A percentile compares a stretch with the other conserved stretches of the same genome.
Evolutionary conservation across 2,797 vertebrate species (phyloP).

Genomic region (Typhlichthys eigenmanni): DNA sequence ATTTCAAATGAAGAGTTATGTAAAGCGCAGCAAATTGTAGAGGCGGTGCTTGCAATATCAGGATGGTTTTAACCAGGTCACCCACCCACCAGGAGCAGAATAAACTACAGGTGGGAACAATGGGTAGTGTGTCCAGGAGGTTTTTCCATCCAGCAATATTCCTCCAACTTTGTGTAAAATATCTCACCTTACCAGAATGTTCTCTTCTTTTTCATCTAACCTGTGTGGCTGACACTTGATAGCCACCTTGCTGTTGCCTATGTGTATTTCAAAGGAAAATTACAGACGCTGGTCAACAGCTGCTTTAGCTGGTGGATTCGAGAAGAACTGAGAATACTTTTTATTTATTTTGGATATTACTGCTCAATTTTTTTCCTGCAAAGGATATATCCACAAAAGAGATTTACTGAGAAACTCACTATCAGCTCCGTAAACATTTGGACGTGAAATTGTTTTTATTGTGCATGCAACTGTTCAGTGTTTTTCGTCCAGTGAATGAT

Average conservation of each 20-base stretch:
- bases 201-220: constrained; percentile 32
- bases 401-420: no score
- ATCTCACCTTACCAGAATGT: constrained; percentile 40
- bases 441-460: no score
- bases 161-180: constrained; percentile 9
- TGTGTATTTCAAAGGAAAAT: constrained; percentile 34
- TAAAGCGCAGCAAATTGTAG: no score
- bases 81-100: no score
- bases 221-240: constrained; percentile 36
- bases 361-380: constrained; percentile 6
- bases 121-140: no score
- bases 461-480: background rate
- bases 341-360: constrained; percentile 41
- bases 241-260: constrained; percentile 22
- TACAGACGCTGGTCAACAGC: constrained; percentile 38
- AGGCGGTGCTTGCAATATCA: no score
- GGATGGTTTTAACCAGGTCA: no score
- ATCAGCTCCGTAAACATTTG: no score
- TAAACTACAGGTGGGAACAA: no score
- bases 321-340: constrained; percentile 14
- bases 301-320: constrained; percentile 32
- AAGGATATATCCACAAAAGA: no score
- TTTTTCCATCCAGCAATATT: constrained; percentile 15
- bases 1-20: no score
- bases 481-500: constrained; percentile 41